Conservation (phyloP, 2,113 vertebrate genomes). For the Entomyzon cyanotis region DNA sequence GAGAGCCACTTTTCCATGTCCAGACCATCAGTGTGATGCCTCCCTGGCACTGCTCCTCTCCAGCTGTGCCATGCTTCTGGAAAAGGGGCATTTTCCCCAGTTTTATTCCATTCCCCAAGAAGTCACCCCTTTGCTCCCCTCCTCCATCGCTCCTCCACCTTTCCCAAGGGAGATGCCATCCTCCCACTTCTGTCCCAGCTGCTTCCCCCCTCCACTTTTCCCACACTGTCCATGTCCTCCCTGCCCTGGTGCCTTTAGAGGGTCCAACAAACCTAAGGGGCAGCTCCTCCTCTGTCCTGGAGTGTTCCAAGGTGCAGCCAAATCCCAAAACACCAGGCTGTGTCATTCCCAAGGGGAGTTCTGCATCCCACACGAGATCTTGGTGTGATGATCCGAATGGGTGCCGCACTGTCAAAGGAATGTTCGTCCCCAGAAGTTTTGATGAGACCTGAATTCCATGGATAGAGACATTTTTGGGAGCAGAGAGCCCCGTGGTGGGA, state of each 20-base stretch:
- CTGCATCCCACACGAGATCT: background rate
- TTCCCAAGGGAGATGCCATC: background rate
- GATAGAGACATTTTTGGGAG: background rate
- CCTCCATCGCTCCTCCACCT: background rate
- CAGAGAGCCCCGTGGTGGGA: background rate
- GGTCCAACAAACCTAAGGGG: accelerated
- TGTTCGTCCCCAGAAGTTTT: background rate
- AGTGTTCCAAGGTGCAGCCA: background rate
- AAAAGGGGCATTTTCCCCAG: background rate
- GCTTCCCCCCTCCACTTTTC: background rate
- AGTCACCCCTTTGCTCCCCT: background rate
- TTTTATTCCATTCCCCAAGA: background rate
- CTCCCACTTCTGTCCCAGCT: background rate
- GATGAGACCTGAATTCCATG: background rate
- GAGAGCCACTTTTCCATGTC: background rate
- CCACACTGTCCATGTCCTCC: background rate
- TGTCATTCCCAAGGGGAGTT: background rate
- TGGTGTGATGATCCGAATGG: accelerated
- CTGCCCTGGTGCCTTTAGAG: too few species aligned
- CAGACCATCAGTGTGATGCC: accelerated
- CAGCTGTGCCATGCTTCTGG: background rate
- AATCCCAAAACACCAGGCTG: background rate
- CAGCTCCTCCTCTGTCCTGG: background rate
- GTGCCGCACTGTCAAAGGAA: accelerated
- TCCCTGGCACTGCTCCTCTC: background rate